Conservation (phyloP, 2,797 vertebrate genomes). For the Leptatherina wallacei region DNA sequence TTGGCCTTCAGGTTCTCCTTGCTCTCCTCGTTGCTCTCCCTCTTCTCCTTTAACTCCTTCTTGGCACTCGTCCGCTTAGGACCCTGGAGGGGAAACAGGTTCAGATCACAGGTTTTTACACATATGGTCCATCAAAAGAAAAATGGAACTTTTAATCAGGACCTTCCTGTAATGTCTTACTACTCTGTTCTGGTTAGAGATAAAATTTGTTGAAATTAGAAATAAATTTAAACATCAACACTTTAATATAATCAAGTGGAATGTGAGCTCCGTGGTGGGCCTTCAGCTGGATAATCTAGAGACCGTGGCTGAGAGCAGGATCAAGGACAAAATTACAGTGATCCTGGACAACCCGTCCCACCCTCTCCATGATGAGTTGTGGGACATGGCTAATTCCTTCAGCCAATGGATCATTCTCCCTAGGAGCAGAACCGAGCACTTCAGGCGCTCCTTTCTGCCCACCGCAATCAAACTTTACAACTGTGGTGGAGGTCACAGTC, state of each 20-base stretch:
- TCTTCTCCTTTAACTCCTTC: conserved; percentile 93
- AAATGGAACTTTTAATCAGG: not conserved
- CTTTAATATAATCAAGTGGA: not conserved
- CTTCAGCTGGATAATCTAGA: no score
- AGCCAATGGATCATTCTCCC: no score
- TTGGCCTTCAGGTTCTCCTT: conserved; percentile 96
- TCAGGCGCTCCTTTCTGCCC: no score
- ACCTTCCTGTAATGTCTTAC: not conserved
- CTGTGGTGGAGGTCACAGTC: no score
- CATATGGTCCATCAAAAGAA: not conserved
- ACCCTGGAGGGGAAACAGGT: conserved; percentile 62
- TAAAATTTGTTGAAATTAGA: not conserved
- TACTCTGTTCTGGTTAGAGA: not conserved
- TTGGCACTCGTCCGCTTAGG: conserved; percentile 86
- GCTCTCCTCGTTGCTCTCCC: conserved; percentile 90
- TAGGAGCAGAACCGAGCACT: no score
- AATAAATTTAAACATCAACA: not conserved
- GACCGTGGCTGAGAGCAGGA: no score
- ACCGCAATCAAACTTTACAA: no score
- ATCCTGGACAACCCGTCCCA: no score
- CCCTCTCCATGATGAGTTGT: no score
- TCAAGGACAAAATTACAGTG: no score
- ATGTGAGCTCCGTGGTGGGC: not conserved
- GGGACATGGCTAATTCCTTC: no score
- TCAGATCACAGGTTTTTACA: not conserved